Evolutionary conservation across 2,113 vertebrate species (phyloP).

Genomic region (Megaceryle torquata): DNA sequence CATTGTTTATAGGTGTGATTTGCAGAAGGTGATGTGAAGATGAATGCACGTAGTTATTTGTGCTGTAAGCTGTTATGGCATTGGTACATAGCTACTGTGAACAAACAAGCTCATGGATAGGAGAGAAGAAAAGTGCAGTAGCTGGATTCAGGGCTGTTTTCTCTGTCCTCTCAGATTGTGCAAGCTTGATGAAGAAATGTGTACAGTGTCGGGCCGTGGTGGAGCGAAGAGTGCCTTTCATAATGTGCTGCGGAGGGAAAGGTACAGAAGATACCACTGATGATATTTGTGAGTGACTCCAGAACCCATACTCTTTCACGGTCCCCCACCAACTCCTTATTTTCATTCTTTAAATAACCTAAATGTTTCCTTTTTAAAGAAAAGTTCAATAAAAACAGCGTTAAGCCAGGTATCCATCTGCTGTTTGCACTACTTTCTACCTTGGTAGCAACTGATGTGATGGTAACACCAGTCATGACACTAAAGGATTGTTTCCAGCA

Average conservation of each 20-base stretch:
- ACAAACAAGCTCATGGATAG: background rate
- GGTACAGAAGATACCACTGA: conserved; percentile 92
- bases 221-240: conserved; percentile 93
- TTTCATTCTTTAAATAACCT: background rate
- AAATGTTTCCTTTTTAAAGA: background rate
- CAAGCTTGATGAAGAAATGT: conserved; percentile 98
- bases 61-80: background rate
- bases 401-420: background rate
- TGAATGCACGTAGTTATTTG: background rate
- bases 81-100: background rate
- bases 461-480: background rate
- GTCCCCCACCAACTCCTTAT: background rate
- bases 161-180: conserved; percentile 83
- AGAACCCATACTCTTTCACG: background rate
- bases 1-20: background rate
- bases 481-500: background rate
- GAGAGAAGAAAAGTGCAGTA: background rate
- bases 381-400: background rate
- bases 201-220: conserved; percentile 97
- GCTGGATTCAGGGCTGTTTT: background rate
- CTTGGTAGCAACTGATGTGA: background rate
- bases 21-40: background rate
- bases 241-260: conserved; percentile 96
- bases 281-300: conserved; percentile 92
- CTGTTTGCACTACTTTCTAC: background rate